Percentiles rank a stretch among this genome's conserved stretches.
These are phyloP conservation scores for Colinus virginianus DNA, from an alignment of 2,113 vertebrate species.

Conservation along the genomic window DNA sequence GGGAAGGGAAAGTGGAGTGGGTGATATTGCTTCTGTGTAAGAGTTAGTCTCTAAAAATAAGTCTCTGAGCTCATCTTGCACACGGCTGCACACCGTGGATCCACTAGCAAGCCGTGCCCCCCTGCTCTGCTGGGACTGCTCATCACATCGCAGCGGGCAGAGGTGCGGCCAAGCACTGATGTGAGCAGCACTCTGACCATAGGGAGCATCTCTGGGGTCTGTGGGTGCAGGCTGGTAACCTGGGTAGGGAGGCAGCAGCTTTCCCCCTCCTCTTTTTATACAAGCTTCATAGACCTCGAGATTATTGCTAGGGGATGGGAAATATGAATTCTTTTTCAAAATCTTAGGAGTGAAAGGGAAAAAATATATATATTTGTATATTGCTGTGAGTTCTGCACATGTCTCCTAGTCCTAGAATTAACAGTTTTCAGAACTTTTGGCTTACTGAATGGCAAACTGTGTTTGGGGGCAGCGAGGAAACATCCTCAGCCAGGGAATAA, in stretches of 20 bases:
- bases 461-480: neutral
- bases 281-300: neutral
- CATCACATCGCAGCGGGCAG: fast-evolving
- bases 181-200: neutral
- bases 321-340: neutral
- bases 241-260: neutral
- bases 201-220: neutral
- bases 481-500: neutral
- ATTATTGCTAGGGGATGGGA: neutral
- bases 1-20: neutral
- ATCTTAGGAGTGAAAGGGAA: neutral
- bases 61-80: neutral
- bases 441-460: neutral
- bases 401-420: neutral
- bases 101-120: neutral
- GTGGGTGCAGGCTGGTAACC: neutral
- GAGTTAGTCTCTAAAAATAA: constrained; percentile 23
- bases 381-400: neutral
- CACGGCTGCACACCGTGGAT: neutral
- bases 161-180: neutral
- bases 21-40: neutral
- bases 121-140: neutral
- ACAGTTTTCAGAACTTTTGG: neutral
- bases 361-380: neutral
- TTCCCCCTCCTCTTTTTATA: neutral